phyloP scores from a whole-genome alignment of 2,113 vertebrate species.

The Antennarius striatus region DNA sequence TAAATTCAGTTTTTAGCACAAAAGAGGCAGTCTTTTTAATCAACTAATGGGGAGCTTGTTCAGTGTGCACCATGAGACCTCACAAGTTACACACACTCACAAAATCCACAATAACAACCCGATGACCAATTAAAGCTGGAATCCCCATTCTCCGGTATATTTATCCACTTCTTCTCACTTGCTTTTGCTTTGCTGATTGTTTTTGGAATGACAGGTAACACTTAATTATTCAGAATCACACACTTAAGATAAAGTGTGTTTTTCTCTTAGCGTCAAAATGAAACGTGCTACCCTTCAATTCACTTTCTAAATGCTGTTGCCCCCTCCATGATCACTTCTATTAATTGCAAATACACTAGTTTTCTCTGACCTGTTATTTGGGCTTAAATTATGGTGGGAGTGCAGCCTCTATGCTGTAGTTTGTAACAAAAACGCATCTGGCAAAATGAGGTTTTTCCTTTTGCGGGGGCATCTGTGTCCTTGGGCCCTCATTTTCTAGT shows the following conservation, averaged over 20 bases:
- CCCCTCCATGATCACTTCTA: conserved; percentile 43
- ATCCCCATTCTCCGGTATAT: conserved; percentile 51
- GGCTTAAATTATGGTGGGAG: conserved; percentile 7
- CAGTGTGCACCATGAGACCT: conserved; percentile 68
- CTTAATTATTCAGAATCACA: conserved; percentile 63
- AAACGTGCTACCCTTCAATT: conserved; percentile 55
- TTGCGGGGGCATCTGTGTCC: neutral
- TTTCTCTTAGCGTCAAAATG: conserved; percentile 38
- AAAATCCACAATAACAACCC: conserved; percentile 36
- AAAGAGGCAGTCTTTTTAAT: conserved; percentile 78
- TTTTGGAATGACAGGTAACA: conserved; percentile 69
- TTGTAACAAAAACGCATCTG: too few relatives aligned
- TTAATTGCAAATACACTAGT: conserved; percentile 53
- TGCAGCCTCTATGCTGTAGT: too few relatives aligned
- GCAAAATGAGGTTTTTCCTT: too few relatives aligned
- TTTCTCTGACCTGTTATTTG: conserved; percentile 38
- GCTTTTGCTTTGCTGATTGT: conserved; percentile 56
- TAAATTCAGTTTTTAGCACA: conserved; percentile 73
- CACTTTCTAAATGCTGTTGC: conserved; percentile 30
- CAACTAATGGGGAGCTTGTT: conserved; percentile 75
- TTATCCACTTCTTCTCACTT: conserved; percentile 48
- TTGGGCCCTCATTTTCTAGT: too few relatives aligned
- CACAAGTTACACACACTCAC: conserved; percentile 9
- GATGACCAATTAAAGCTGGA: conserved; percentile 75
- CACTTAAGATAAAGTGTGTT: conserved; percentile 51